Evolutionary conservation across 2,113 vertebrate species (phyloP).

Genomic region (Bettongia penicillata): DNA sequence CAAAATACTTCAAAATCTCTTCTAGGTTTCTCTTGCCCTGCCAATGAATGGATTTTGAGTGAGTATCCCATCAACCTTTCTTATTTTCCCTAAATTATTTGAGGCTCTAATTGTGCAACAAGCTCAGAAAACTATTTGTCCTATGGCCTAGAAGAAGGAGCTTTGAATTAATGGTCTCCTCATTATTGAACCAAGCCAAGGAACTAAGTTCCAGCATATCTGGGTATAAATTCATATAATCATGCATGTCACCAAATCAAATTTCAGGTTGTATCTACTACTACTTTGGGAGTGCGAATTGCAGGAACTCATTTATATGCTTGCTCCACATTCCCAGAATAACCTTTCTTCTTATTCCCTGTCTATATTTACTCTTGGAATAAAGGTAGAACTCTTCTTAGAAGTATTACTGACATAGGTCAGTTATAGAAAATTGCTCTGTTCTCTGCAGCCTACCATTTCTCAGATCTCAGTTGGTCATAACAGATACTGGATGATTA

Average conservation of each 20-base stretch:
- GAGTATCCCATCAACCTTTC: not conserved
- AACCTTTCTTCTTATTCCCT: too few relatives aligned
- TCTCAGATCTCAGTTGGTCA: not conserved
- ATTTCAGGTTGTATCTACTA: too few relatives aligned
- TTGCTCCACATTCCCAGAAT: too few relatives aligned
- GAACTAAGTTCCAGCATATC: not conserved
- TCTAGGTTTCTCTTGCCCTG: not conserved
- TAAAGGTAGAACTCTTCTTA: too few relatives aligned
- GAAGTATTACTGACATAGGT: too few relatives aligned
- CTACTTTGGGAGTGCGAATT: too few relatives aligned
- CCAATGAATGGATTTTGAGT: not conserved
- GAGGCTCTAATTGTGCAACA: not conserved
- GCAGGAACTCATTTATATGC: too few relatives aligned
- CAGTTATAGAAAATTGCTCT: too few relatives aligned
- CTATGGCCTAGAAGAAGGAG: not conserved
- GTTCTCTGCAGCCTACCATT: too few relatives aligned
- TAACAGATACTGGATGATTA: not conserved
- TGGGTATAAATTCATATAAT: not conserved
- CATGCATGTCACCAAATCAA: not conserved
- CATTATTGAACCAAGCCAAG: not conserved
- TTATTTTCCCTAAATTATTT: slow-evolving; percentile 17
- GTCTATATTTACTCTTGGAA: too few relatives aligned
- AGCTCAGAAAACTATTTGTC: not conserved
- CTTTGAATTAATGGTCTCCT: not conserved
- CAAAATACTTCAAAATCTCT: too few relatives aligned